A percentile compares a stretch with the other conserved stretches of the same genome.
Conservation (phyloP, 2,888 invertebrate genomes). For the Drosophila neoperkinsi region DNA sequence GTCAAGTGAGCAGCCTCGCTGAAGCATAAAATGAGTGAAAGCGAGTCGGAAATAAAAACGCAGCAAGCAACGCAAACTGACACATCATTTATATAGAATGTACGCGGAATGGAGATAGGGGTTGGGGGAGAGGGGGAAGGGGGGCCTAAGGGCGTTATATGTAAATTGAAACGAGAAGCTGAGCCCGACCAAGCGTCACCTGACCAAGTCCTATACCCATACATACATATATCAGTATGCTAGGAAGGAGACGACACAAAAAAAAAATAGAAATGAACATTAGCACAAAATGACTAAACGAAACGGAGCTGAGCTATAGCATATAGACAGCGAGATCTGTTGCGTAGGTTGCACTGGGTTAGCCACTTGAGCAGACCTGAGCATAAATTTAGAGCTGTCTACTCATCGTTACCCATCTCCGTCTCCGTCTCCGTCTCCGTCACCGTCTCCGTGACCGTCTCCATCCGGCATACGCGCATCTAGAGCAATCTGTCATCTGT, state of each 20-base stretch:
- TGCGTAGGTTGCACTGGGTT: constrained; percentile 31
- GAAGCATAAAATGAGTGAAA: constrained; percentile 75
- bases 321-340: constrained; percentile 42
- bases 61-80: constrained; percentile 77
- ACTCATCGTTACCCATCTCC: constrained; percentile 1
- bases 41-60: constrained; percentile 73
- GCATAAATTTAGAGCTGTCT: constrained; percentile 14
- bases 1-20: constrained; percentile 64
- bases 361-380: constrained; percentile 32
- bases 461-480: constrained; percentile 18
- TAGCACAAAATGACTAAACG: constrained; percentile 66
- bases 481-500: constrained; percentile 72
- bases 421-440: neutral
- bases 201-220: constrained; percentile 51
- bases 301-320: neutral
- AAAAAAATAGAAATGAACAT: constrained; percentile 54
- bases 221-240: constrained; percentile 20
- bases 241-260: neutral
- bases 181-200: constrained; percentile 48
- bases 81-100: constrained; percentile 78
- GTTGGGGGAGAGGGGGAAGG: neutral
- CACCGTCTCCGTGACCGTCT: neutral
- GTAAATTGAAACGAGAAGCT: constrained; percentile 78
- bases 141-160: constrained; percentile 51
- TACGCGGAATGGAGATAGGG: neutral